Base-by-base conservation (phyloP, 2,113 vertebrate genomes). In the Cebus imitator region DNA sequence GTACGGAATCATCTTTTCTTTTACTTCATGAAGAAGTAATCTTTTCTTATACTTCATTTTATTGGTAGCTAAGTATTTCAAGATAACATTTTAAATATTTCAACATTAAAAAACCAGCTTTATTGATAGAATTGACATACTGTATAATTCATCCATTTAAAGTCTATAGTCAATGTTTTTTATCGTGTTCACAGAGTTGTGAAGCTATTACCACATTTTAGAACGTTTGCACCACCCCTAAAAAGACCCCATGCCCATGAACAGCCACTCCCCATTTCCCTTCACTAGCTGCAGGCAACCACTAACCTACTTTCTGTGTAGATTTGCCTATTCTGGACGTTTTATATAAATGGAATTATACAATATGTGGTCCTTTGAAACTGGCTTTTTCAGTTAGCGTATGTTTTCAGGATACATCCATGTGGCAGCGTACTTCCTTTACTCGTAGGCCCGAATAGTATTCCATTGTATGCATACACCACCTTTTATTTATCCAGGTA, bases 21-120 rank as follows among this genome's bases (percentile, higher is more conserved):
- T 80, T 86, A 30, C 68, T 70, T 95, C 72, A 48, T 90, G 70
- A 27, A 94, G n/a, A 64, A 55, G 12, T 48, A 64, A n/a, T 32
- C 9, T 58, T 73, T 40, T 75, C 9, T 58, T 73, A 40, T 68
- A 43, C 68, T 70, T 95, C 72, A 48, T 90, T 64, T 23, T 96
- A 48, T 1, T 94, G 61, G 43, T 82, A 85, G 83, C 86, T 81
- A 90, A 75, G 86, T 96, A 80, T 90, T 90, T 96, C 17, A 96
- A 35, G 85, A 91, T 96, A 94, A 12, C 18, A 79, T 79, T 68
- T 87, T 17, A 81, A 82, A 58, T 37, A 37, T 52, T 55, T 82
- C 9, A 27, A 82, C 9, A 40, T 40, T 82, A 48, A 48, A 73
- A 20, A 66, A 50, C 43, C n/a, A 78, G 35, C 45, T 83, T 64